Evolutionary conservation across 2,888 invertebrate genomes (phyloP).

Genomic region (Eurois occulta): DNA sequence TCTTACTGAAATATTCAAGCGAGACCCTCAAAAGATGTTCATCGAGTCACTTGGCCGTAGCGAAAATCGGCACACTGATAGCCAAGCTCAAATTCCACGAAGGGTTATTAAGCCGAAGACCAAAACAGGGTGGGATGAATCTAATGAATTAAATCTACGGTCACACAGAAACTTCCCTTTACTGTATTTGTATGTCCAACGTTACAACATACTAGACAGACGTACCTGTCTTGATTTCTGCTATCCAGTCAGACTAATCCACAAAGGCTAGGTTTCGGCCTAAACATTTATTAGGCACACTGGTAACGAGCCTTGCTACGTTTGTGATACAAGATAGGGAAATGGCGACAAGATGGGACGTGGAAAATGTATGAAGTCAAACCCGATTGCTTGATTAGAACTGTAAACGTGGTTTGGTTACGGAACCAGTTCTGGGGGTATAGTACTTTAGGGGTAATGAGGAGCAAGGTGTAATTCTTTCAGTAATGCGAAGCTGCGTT

Average conservation of each 20-base stretch:
- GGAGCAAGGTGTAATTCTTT: too few relatives aligned
- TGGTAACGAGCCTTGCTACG: neutral
- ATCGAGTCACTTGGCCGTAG: too few relatives aligned
- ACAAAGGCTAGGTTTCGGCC: constrained; percentile 36
- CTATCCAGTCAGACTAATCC: constrained; percentile 3
- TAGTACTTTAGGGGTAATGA: neutral
- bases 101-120: too few relatives aligned
- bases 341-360: neutral
- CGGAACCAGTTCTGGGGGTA: neutral
- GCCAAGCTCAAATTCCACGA: too few relatives aligned
- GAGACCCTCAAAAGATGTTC: too few relatives aligned
- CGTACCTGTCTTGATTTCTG: constrained; percentile 21
- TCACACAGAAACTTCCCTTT: neutral
- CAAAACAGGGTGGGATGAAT: neutral
- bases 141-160: too few relatives aligned
- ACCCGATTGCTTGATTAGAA: constrained; percentile 12
- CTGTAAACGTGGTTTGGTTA: neutral
- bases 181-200: constrained; percentile 12
- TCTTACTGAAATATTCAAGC: too few relatives aligned
- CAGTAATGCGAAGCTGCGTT: too few relatives aligned
- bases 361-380: constrained; percentile 14
- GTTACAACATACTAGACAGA: neutral
- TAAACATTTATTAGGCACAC: constrained; percentile 23
- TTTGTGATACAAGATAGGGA: constrained; percentile 25
- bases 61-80: too few relatives aligned